These are phyloP conservation scores for Platynereis dumerilii DNA, from an alignment of 2,888 invertebrate genomes.

Conservation along the genomic window DNA sequence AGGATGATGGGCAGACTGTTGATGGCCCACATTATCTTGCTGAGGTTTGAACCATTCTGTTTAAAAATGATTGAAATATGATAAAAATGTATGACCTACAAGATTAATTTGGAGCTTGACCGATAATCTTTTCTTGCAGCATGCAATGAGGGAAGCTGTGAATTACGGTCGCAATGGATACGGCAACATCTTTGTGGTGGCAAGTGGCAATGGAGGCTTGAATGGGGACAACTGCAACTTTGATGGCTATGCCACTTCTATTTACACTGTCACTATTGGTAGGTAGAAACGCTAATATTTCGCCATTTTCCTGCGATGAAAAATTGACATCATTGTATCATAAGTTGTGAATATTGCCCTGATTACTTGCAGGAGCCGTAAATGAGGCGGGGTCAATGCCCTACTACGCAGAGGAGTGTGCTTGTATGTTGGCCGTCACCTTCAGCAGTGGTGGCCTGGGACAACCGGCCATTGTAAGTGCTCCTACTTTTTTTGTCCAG, in stretches of 20 bases:
- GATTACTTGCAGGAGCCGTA: constrained; percentile 60
- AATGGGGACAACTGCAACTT: constrained; percentile 64
- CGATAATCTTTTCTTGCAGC: constrained; percentile 26
- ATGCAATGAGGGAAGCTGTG: constrained; percentile 60
- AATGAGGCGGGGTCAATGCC: constrained; percentile 63
- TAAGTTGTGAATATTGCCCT: no score
- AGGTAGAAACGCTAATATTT: constrained; percentile 21
- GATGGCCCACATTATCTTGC: constrained; percentile 64
- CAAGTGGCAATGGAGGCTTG: constrained; percentile 64
- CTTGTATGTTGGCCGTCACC: constrained; percentile 64
- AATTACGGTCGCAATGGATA: constrained; percentile 60
- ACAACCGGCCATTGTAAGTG: no score
- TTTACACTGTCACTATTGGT: constrained; percentile 64
- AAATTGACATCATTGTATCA: no score
- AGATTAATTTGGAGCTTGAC: neutral
- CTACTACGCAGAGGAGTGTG: constrained; percentile 64
- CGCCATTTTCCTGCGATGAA: no score
- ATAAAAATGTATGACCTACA: no score
- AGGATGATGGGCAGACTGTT: constrained; percentile 64
- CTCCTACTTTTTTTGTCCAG: no score
- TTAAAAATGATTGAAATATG: neutral
- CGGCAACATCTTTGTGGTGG: constrained; percentile 64
- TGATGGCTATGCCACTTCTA: constrained; percentile 65
- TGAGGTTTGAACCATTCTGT: constrained; percentile 35
- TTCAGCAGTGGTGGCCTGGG: constrained; percentile 58